Conservation (phyloP, 2,113 vertebrate genomes). For the Poeciliopsis retropinna region DNA sequence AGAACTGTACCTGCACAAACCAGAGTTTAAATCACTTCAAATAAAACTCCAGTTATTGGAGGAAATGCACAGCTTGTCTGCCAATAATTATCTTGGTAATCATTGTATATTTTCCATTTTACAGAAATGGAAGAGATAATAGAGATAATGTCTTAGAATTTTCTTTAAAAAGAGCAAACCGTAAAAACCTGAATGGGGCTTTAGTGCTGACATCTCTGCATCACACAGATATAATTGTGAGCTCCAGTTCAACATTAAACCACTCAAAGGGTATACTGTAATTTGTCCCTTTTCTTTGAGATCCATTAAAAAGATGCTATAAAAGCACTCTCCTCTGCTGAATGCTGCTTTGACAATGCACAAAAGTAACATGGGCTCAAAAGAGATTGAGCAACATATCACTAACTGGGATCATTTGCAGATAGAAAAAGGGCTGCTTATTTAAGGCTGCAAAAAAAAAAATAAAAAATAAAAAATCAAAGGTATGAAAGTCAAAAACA, state of each 20-base stretch:
- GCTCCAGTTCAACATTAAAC: slow-evolving; percentile 58
- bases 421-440: slow-evolving; percentile 27
- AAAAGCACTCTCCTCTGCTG: slow-evolving; percentile 57
- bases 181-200: slow-evolving; percentile 44
- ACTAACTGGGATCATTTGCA: slow-evolving; percentile 36
- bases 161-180: slow-evolving; percentile 33
- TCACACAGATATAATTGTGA: slow-evolving; percentile 59
- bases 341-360: slow-evolving; percentile 31
- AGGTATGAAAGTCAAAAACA: slow-evolving; percentile 13
- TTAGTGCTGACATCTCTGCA: slow-evolving; percentile 44
- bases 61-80: slow-evolving; percentile 39
- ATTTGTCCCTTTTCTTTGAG: slow-evolving; percentile 66
- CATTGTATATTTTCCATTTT: slow-evolving; percentile 58
- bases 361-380: not conserved
- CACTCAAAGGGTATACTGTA: slow-evolving; percentile 60
- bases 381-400: slow-evolving; percentile 3
- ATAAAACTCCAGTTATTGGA: slow-evolving; percentile 12
- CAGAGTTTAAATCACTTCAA: slow-evolving; percentile 33
- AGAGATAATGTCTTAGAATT: slow-evolving; percentile 37
- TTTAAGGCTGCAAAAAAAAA: slow-evolving; percentile 9
- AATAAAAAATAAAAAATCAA: slow-evolving; percentile 30
- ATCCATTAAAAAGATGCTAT: slow-evolving; percentile 61
- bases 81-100: slow-evolving; percentile 51
- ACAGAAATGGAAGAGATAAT: too few relatives aligned
- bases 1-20: not conserved